These are phyloP conservation scores for Drosophila bipectinata DNA, from an alignment of 1,140 invertebrate genomes.

Conservation along the genomic window DNA sequence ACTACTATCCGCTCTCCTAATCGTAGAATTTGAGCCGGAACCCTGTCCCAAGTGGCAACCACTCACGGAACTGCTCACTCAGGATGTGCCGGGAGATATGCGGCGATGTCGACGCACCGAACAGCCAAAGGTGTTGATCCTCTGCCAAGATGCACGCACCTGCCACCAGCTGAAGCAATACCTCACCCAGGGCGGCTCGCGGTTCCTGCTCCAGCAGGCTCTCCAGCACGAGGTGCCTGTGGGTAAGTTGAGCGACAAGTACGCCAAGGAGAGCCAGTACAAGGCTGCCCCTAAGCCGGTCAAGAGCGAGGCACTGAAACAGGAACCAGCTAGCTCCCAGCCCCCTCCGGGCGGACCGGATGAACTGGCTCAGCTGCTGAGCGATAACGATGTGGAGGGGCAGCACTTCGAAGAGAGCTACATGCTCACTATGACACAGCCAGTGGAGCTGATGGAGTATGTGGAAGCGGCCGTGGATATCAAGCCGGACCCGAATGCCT, in stretches of 20 bases:
- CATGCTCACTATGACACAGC: slow-evolving; percentile 88
- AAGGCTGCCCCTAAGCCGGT: not conserved
- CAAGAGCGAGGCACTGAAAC: not conserved
- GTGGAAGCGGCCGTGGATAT: slow-evolving; percentile 47
- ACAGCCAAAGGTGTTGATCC: slow-evolving; percentile 90
- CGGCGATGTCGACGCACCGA: slow-evolving; percentile 65
- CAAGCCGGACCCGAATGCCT: slow-evolving; percentile 76
- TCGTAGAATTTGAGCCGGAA: slow-evolving; percentile 91
- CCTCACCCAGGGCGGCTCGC: slow-evolving; percentile 88
- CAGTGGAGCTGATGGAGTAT: slow-evolving; percentile 20
- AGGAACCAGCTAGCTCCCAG: not conserved
- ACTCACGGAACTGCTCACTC: slow-evolving; percentile 90
- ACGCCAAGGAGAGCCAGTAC: slow-evolving; percentile 57
- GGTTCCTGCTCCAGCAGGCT: slow-evolving; percentile 86
- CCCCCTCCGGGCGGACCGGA: slow-evolving; percentile 17
- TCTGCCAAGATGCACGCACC: slow-evolving; percentile 92
- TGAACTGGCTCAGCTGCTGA: slow-evolving; percentile 70
- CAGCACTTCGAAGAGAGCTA: slow-evolving; percentile 87
- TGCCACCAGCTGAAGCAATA: slow-evolving; percentile 92
- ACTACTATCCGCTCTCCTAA: not conserved
- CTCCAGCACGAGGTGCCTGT: slow-evolving; percentile 86
- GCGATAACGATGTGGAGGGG: slow-evolving; percentile 62
- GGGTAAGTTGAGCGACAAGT: slow-evolving; percentile 85
- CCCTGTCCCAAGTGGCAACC: slow-evolving; percentile 95
- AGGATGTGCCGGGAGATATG: slow-evolving; percentile 90